Base-by-base conservation (phyloP, 1,140 invertebrate species). In the Caerostris darwini region DNA sequence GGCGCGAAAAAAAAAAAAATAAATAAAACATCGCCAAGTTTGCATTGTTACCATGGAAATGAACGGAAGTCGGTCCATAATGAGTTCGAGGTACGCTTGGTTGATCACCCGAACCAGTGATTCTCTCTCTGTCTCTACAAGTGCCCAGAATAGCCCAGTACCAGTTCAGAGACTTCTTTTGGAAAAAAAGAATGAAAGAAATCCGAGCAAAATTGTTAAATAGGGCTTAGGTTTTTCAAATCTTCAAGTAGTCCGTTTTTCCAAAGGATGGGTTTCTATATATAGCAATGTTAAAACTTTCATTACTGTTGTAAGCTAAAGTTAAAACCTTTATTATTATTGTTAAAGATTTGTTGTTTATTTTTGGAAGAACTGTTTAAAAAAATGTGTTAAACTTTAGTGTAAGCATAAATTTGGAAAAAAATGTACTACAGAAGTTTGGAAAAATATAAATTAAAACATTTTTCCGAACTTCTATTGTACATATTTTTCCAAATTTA, bases 41-140 rank as follows among this genome's bases (percentile, higher is more conserved):
- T 57, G 82, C 53, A 57, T 58, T 58, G 82, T 83, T 83, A 54
- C n/a, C 82, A 83, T 83, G 82, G 82, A 57, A 83, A 83, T 58
- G 82, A 83, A 83, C 82, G 82, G 82, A 83, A 83, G 54, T 54
- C n/a, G 57, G 53, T 83, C 3, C 54, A 83, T 83, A 83, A 83
- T 83, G 82, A 83, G 82, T 83, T 83, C 3, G 82, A 19, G 12
- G 53, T 19, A 83, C 82, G 82, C 82, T 57, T 83, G 82, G 82
- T 7, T 83, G 82, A 56, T 19, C 82, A 83, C n/a, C 53, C 82
- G 82, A 57, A 83, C 82, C 14, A 58, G 56, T 53, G 82, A 14
- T 54, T 58, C 17, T 64, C 17, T 64, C 17, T 64, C 17, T 7
- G 61, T 34, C 34, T 77, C 34, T 34, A 77, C 5, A 53, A 34